Evolutionary conservation across 1,140 invertebrate species (phyloP), one percentile per base, ranked within the genome.

Genomic region (Meloidogyne floridensis): DNA sequence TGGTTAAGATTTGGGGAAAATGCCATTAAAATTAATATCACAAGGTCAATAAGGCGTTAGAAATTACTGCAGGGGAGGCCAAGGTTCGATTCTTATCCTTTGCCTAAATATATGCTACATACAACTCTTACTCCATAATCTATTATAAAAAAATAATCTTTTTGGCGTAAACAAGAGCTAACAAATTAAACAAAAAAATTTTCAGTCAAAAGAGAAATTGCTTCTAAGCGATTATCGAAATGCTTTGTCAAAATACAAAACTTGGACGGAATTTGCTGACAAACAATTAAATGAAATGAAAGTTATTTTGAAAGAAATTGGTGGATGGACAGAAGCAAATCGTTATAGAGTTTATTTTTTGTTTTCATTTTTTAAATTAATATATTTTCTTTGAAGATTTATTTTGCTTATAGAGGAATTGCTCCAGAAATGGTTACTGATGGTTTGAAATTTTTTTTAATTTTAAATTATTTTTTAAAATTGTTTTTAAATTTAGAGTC

Each of bases 261-360:
- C 81, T 6, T 82, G 81, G 81, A 54, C n/a, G n/a, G n/a, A n/a
- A 9, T 82, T 81, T 76, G 81, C 81, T 13, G 51, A 73, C 6
- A 81, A 81, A 54, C 81, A 82, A 18, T 56, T 82, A 20, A 56
- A 70, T 43, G 70, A 72, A n/a, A 77, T 82, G 81, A 82, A 82
- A 70, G 8, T 20, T 47, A 54, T 81, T 70, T 82, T 82, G 71
- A 18, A 81, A 43, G 81, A 82, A 54, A 51, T 59, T 72, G 81
- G 81, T 11, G 78, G 81, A 65, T 82, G 81, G 81, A 82, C 81
- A 15, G 81, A 82, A 76, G 11, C n/a, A 65, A 82, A 83, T 81
- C 81, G 81, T n/a, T 82, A 82, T 75, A 76, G 79, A 42, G 81
- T 82, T 71, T 32, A 20, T 15, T 80, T 80, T 15, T 42, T 42